Base-by-base conservation (phyloP, 2,888 invertebrate genomes). In the Iselma pallidipennis region DNA sequence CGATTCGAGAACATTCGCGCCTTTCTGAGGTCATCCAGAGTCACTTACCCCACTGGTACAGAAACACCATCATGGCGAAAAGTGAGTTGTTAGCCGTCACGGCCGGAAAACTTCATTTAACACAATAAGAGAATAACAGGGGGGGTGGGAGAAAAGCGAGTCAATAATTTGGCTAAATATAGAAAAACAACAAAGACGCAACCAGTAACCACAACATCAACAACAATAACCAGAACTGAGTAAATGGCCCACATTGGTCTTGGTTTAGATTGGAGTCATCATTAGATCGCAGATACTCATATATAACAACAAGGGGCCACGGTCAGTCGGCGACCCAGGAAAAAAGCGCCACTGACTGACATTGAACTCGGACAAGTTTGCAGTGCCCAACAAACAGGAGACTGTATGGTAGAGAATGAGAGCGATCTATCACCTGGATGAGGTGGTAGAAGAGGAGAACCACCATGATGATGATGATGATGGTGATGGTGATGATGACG, bases 41-140 rank as follows among this genome's bases (percentile, higher is more conserved):
- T 88, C 87, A 87, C 85, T 87, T 87, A 87, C 87, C 87, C 85
- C 85, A 82, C 70, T 80, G 79, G 78, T 79, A 80, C 80, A 82
- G 78, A 80, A 79, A 81, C 75, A n/a, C n/a, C n/a, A 70, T 69
- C 70, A 66, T 55, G 54, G 66, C 59, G 73, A 76, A 77, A 75
- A 76, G 76, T 76, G 76, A 74, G 68, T 68, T 68, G 64, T 62
- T 62, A 48, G 53, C 23, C 42, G 57, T 55, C 60, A 57, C 65
- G 67, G 65, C 70, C 70, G 72, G 71, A 72, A 73, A 73, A 73
- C 68, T 70, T 74, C 71, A 71, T 68, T 66, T 61, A 66, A 61
- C 2, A 61, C 2, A 37, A 29, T 10, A 29, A 29, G 12, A 29
- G 12, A 10, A 29, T 10, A 29, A 0, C 29, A n/a, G n/a, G n/a